These are phyloP conservation scores for Dasyurus viverrinus DNA, from an alignment of 2,113 vertebrate species.

Conservation along the genomic window DNA sequence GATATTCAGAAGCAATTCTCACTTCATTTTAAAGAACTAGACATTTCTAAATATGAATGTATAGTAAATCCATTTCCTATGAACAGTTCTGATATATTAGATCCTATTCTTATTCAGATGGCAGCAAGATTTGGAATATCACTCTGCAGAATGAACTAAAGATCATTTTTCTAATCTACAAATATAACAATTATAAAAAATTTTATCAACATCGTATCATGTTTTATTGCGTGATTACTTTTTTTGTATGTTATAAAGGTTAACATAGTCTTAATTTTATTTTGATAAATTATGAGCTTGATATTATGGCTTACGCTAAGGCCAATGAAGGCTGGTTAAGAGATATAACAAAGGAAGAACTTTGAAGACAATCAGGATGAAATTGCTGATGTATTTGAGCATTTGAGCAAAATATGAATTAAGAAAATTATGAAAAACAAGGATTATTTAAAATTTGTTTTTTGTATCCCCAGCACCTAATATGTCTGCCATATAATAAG, in stretches of 20 bases:
- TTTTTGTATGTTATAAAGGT: not conserved
- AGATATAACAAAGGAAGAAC: not conserved
- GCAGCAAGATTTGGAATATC: not conserved
- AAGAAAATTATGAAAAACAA: not conserved
- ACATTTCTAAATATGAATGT: not conserved
- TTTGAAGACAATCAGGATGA: not conserved
- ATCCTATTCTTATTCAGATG: not conserved
- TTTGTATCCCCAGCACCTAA: not conserved
- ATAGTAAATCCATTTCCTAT: not conserved
- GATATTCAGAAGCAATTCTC: not conserved
- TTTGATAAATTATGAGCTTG: not conserved
- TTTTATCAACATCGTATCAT: not conserved
- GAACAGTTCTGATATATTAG: not conserved
- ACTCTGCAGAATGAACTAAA: not conserved
- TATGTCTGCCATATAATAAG: not conserved
- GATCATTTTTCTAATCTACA: not conserved
- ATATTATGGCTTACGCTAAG: not conserved
- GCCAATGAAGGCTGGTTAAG: not conserved
- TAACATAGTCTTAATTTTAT: not conserved
- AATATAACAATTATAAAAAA: not conserved
- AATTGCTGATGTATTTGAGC: not conserved
- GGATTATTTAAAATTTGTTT: not conserved
- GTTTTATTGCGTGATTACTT: not conserved
- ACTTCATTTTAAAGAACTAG: not conserved
- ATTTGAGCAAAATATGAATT: not conserved